These are phyloP conservation scores for Solea solea DNA, from an alignment of 2,113 vertebrate genomes.

Conservation along the genomic window DNA sequence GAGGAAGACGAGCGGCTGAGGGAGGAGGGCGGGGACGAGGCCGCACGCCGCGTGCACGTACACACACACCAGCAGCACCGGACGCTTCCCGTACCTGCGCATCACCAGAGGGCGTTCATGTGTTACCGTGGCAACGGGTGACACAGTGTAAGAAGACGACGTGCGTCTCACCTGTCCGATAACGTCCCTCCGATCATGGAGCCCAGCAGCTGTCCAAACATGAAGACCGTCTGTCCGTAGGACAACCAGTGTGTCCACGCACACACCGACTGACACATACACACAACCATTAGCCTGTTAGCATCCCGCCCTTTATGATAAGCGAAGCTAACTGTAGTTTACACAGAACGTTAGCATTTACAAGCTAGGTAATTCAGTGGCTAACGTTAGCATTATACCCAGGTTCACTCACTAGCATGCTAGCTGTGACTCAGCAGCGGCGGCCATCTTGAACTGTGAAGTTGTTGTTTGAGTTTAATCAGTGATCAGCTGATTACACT, in stretches of 20 bases:
- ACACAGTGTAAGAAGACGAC: neutral
- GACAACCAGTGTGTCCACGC: slow-evolving; percentile 53
- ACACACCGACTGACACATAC: slow-evolving; percentile 66
- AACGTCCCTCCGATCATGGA: slow-evolving; percentile 75
- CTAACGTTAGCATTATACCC: no score
- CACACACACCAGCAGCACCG: slow-evolving; percentile 66
- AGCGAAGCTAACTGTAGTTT: no score
- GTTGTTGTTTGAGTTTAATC: no score
- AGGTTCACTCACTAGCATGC: no score
- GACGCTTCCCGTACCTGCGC: slow-evolving; percentile 75
- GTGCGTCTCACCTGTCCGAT: slow-evolving; percentile 67
- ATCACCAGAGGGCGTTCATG: neutral
- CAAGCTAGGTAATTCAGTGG: no score
- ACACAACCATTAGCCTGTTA: neutral
- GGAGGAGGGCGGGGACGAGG: slow-evolving; percentile 63
- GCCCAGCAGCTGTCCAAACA: slow-evolving; percentile 75
- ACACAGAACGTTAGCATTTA: no score
- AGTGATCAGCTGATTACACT: no score
- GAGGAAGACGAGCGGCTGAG: slow-evolving; percentile 68
- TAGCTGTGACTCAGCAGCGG: no score
- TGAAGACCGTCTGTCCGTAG: slow-evolving; percentile 69
- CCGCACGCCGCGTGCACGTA: slow-evolving; percentile 56
- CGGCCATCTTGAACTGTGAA: no score
- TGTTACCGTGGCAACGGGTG: neutral
- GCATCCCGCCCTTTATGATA: no score